Conservation (phyloP, 2,888 invertebrate species). For the Crossocerus cetratus region DNA sequence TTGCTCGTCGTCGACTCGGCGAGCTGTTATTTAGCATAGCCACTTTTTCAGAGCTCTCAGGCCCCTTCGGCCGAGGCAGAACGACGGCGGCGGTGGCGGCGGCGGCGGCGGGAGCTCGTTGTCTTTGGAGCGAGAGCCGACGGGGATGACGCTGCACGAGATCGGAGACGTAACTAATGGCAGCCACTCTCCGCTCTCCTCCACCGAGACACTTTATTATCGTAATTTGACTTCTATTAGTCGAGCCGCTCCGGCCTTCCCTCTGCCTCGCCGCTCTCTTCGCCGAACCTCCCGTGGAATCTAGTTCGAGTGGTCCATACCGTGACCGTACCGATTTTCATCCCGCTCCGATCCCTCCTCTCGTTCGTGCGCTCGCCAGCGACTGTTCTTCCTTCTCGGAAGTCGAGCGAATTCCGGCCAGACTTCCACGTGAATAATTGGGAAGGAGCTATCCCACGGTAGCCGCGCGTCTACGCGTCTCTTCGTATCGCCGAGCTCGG, state of each 20-base stretch:
- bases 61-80: conserved; percentile 53
- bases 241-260: background rate
- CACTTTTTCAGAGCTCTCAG: conserved; percentile 72
- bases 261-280: background rate
- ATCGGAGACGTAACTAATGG: conserved; percentile 67
- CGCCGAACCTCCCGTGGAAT: background rate
- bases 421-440: conserved; percentile 23
- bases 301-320: no score
- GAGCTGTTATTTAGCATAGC: conserved; percentile 76
- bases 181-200: conserved; percentile 58
- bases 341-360: background rate
- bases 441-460: no score
- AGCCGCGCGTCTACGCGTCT: no score
- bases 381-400: no score
- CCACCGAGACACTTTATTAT: conserved; percentile 68
- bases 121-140: conserved; percentile 70
- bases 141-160: conserved; percentile 74
- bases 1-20: conserved; percentile 53
- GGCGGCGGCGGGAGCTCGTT: conserved; percentile 39
- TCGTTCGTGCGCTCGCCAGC: no score
- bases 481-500: no score
- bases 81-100: conserved; percentile 62
- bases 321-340: background rate
- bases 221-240: conserved; percentile 64
- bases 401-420: conserved; percentile 3